A percentile compares a stretch with the other conserved stretches of the same genome.
These are phyloP conservation scores for Reticulitermes speratus DNA, from an alignment of 1,140 invertebrate species.

Conservation along the genomic window DNA sequence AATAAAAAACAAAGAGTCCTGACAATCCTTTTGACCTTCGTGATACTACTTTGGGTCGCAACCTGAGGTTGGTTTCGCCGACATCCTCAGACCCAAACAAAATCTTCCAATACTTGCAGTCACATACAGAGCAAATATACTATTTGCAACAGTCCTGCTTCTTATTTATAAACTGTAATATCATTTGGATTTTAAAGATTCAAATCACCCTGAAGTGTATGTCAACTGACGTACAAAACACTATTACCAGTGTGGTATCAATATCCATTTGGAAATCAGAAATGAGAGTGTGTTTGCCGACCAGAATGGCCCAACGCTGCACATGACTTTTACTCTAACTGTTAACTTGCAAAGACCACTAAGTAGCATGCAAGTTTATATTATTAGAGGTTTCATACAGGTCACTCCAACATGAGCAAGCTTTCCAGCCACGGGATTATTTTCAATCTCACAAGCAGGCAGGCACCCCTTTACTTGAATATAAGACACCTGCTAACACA, in stretches of 20 bases:
- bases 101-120: too few relatives aligned
- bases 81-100: too few relatives aligned
- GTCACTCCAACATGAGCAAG: neutral
- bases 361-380: slow-evolving; percentile 2
- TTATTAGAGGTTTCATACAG: neutral
- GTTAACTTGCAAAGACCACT: neutral
- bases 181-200: too few relatives aligned
- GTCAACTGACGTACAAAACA: neutral
- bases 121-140: too few relatives aligned
- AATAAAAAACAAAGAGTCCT: too few relatives aligned
- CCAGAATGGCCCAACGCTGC: neutral
- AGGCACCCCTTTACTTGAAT: neutral
- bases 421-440: neutral
- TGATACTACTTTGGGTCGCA: too few relatives aligned
- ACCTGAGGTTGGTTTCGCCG: too few relatives aligned
- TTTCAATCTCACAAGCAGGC: neutral
- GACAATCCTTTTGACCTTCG: too few relatives aligned
- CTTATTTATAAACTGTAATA: too few relatives aligned
- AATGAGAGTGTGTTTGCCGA: neutral
- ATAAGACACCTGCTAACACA: slow-evolving; percentile 8
- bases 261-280: neutral
- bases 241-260: neutral
- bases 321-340: neutral
- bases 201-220: too few relatives aligned
- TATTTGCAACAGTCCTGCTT: too few relatives aligned